These are phyloP conservation scores for Glossosoma conforme DNA, from an alignment of 1,140 invertebrate species.

Conservation along the genomic window DNA sequence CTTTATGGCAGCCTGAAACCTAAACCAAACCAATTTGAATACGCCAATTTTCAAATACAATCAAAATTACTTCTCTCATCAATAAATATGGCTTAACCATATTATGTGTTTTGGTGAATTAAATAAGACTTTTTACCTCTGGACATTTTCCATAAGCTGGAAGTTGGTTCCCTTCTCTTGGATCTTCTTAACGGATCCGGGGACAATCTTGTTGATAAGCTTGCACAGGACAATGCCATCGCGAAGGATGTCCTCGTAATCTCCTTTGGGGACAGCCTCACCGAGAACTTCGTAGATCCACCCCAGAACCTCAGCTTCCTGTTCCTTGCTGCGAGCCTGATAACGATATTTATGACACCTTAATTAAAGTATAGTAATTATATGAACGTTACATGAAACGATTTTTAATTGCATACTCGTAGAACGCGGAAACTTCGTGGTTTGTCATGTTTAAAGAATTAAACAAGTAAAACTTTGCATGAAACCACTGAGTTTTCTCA, in stretches of 20 bases:
- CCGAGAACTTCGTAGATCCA: slow-evolving; percentile 90
- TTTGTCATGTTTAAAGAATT: too few species aligned
- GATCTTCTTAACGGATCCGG: slow-evolving; percentile 95
- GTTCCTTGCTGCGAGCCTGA: slow-evolving; percentile 85
- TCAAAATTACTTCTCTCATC: too few species aligned
- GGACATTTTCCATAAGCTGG: slow-evolving; percentile 98
- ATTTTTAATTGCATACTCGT: too few species aligned
- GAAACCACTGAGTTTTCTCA: too few species aligned
- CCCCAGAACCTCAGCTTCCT: slow-evolving; percentile 82
- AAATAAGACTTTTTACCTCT: slow-evolving; percentile 63
- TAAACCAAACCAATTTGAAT: slow-evolving; percentile 38
- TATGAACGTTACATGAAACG: too few species aligned
- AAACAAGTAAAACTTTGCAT: too few species aligned
- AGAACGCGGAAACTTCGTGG: too few species aligned
- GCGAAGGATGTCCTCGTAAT: slow-evolving; percentile 87
- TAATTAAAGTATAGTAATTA: too few species aligned
- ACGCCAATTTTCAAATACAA: too few species aligned
- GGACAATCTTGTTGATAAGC: slow-evolving; percentile 89
- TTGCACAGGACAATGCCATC: slow-evolving; percentile 93
- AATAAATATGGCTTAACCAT: neutral
- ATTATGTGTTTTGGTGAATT: too few species aligned
- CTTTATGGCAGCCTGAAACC: slow-evolving; percentile 90
- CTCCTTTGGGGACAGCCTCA: slow-evolving; percentile 75
- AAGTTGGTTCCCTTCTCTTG: slow-evolving; percentile 95
- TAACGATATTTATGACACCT: too few species aligned